A percentile compares a stretch with the other conserved stretches of the same genome.
Conservation (phyloP, 2,888 invertebrate genomes). For the Aphodius granarius region DNA sequence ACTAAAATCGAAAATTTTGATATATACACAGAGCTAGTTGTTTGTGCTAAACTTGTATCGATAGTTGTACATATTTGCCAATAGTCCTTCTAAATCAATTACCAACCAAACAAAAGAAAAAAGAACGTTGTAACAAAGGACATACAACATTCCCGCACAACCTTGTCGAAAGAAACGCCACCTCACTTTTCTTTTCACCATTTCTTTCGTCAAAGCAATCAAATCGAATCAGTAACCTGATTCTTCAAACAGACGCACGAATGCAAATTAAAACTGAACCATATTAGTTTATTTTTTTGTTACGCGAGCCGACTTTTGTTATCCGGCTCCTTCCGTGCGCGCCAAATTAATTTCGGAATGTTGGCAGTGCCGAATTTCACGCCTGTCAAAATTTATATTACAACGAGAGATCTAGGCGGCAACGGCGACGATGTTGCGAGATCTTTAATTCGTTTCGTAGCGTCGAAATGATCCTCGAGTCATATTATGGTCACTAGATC, state of each 20-base stretch:
- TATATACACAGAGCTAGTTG: no score
- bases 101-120: background rate
- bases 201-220: background rate
- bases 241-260: background rate
- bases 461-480: background rate
- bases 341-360: background rate
- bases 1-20: no score
- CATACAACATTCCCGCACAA: background rate
- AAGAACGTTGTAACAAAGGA: background rate
- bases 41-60: no score
- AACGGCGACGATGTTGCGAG: no score
- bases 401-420: background rate
- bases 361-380: background rate
- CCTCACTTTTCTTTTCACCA: background rate
- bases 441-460: background rate
- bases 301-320: background rate
- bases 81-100: background rate
- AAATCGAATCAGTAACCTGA: background rate
- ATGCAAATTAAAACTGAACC: background rate
- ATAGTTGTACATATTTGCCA: no score
- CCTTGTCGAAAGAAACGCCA: background rate
- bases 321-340: background rate
- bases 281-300: background rate
- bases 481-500: background rate
- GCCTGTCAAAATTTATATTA: background rate